A percentile compares a stretch with the other conserved stretches of the same genome.
Conservation (phyloP, 2,113 vertebrate species). For the Phaethon lepturus region DNA sequence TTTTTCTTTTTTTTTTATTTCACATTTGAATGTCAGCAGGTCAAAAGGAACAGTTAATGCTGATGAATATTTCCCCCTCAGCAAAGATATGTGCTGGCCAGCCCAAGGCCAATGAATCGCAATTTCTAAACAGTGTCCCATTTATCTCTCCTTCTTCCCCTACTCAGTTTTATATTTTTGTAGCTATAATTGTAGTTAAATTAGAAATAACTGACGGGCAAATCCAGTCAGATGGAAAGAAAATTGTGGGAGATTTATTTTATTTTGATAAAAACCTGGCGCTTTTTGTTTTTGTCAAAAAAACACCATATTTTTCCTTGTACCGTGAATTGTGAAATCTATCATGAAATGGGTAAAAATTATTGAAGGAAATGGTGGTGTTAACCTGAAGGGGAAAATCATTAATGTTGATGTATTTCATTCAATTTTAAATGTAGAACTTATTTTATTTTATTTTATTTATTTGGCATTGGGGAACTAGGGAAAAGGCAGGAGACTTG, state of each 20-base stretch:
- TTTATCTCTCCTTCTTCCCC: slow-evolving; percentile 30
- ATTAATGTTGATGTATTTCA: slow-evolving; percentile 81
- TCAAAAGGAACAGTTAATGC: slow-evolving; percentile 64
- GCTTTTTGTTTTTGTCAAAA: slow-evolving; percentile 73
- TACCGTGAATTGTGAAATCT: slow-evolving; percentile 68
- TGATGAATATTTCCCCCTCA: slow-evolving; percentile 58
- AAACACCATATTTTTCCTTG: slow-evolving; percentile 32
- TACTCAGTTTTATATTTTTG: slow-evolving; percentile 33
- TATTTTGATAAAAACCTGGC: slow-evolving; percentile 70
- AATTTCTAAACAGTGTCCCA: slow-evolving; percentile 40
- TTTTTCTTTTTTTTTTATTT: background rate
- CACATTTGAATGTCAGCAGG: slow-evolving; percentile 48
- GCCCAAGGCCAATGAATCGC: slow-evolving; percentile 32
- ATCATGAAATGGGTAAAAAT: slow-evolving; percentile 71
- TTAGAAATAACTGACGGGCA: slow-evolving; percentile 71
- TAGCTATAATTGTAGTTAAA: slow-evolving; percentile 66
- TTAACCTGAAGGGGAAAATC: slow-evolving; percentile 79
- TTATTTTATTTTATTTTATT: slow-evolving; percentile 64
- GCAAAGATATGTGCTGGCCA: slow-evolving; percentile 12
- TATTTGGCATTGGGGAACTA: background rate
- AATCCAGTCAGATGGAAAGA: slow-evolving; percentile 67
- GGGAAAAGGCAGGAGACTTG: slow-evolving; percentile 41
- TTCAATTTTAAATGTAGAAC: slow-evolving; percentile 76
- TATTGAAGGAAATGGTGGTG: slow-evolving; percentile 72
- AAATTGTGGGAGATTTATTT: slow-evolving; percentile 67